Percentiles rank a stretch among this genome's conserved stretches.
Conservation (phyloP, 2,113 vertebrate genomes). For the Chunga burmeisteri region DNA sequence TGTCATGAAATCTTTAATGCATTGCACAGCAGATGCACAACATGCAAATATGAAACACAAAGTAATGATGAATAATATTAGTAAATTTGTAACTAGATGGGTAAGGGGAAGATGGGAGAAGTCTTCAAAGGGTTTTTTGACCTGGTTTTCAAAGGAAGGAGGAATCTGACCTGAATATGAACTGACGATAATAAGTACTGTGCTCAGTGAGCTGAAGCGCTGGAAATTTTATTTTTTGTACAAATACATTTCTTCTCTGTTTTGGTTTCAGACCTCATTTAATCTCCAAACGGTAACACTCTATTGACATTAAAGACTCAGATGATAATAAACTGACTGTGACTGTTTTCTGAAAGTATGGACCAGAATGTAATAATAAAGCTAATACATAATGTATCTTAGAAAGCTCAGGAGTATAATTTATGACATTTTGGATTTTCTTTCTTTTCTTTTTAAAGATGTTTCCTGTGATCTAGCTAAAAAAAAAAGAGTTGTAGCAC, state of each 20-base stretch:
- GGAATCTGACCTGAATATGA: constrained; percentile 51
- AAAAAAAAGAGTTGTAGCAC: constrained; percentile 36
- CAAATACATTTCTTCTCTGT: neutral
- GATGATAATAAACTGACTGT: constrained; percentile 6
- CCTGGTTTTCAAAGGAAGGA: constrained; percentile 37
- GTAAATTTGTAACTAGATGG: constrained; percentile 12
- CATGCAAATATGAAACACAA: neutral
- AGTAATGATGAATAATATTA: neutral
- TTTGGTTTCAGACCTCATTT: constrained; percentile 44
- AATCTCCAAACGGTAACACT: constrained; percentile 20
- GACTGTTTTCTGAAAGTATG: constrained; percentile 12
- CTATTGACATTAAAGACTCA: constrained; percentile 27
- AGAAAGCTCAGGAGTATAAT: neutral
- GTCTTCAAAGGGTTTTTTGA: constrained; percentile 23
- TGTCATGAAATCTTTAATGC: neutral
- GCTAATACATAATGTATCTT: constrained; percentile 33
- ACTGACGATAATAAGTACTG: constrained; percentile 46
- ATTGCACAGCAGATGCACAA: neutral
- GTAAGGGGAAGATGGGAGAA: neutral
- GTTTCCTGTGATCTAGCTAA: constrained; percentile 52
- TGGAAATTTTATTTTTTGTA: constrained; percentile 27
- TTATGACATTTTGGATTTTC: neutral
- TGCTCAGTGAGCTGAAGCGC: neutral
- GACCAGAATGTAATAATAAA: constrained; percentile 14
- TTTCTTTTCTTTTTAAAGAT: constrained; percentile 26